These are phyloP conservation scores for Theretra japonica DNA, from an alignment of 2,888 invertebrate genomes.

Conservation along the genomic window DNA sequence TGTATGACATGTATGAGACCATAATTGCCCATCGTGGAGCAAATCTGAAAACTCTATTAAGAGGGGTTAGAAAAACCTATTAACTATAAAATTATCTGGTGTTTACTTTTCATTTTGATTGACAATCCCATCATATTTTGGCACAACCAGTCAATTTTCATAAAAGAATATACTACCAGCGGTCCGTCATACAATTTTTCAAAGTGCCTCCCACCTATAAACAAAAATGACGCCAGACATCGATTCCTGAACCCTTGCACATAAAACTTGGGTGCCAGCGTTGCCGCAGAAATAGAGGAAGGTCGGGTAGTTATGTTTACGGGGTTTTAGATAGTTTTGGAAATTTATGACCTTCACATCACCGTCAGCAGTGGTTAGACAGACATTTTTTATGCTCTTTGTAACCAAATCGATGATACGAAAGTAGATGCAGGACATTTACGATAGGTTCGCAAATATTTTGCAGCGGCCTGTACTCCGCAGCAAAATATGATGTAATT, in stretches of 20 bases:
- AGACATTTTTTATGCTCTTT: background rate
- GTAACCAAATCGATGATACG: background rate
- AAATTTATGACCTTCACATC: background rate
- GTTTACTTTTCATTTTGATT: background rate
- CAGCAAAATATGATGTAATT: too few species aligned
- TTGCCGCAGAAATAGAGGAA: background rate
- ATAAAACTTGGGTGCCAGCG: slow-evolving; percentile 11
- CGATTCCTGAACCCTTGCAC: slow-evolving; percentile 2
- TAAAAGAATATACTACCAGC: background rate
- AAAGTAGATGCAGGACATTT: too few species aligned
- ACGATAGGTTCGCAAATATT: too few species aligned
- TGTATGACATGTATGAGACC: too few species aligned
- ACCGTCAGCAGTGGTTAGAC: background rate
- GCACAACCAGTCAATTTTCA: background rate
- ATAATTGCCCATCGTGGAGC: too few species aligned
- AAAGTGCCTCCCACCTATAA: slow-evolving; percentile 23
- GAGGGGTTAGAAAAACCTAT: too few species aligned
- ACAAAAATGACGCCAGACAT: slow-evolving; percentile 1
- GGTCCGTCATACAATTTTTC: slow-evolving; percentile 10
- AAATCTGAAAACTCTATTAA: too few species aligned
- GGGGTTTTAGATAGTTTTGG: background rate
- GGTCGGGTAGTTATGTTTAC: slow-evolving; percentile 3
- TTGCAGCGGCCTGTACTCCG: too few species aligned
- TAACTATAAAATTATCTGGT: too few species aligned
- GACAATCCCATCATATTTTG: background rate